Conservation (phyloP, 2,797 vertebrate genomes). For the Sebastes vulpes region DNA sequence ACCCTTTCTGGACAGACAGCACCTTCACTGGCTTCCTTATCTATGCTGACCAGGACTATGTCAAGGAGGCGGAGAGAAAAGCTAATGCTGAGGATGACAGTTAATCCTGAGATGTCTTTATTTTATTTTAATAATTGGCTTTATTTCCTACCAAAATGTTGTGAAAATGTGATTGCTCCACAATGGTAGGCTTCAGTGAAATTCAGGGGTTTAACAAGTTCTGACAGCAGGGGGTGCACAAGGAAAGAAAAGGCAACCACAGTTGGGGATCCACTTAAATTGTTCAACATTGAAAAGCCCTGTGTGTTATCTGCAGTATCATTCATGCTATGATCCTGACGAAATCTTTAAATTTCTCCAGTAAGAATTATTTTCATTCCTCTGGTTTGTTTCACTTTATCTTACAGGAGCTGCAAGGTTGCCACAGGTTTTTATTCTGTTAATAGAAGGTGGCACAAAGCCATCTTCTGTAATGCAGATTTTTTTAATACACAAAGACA, state of each 20-base stretch:
- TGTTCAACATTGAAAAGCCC: not conserved
- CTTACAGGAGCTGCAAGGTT: not conserved
- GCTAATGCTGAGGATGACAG: constrained; percentile 62
- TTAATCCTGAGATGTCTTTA: not conserved
- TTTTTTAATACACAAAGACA: not conserved
- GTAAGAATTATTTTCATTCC: not conserved
- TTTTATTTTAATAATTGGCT: not conserved
- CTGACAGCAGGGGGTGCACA: constrained; percentile 67
- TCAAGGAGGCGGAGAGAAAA: constrained; percentile 83
- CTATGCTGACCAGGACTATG: constrained; percentile 91
- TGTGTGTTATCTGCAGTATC: not conserved
- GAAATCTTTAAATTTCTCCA: not conserved
- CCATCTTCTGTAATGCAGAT: not conserved
- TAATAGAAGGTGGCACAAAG: not conserved
- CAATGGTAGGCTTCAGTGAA: not conserved
- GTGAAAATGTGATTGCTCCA: not conserved
- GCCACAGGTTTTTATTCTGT: not conserved
- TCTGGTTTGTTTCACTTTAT: not conserved
- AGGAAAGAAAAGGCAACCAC: not conserved
- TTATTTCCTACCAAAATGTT: not conserved
- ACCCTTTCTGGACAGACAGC: constrained; percentile 98
- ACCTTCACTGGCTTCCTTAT: constrained; percentile 97
- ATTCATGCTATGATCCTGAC: not conserved
- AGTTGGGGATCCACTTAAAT: not conserved
- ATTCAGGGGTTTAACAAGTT: not conserved